A percentile compares a stretch with the other conserved stretches of the same genome.
Conservation (phyloP, 2,797 vertebrate species). For the Anabas testudineus region DNA sequence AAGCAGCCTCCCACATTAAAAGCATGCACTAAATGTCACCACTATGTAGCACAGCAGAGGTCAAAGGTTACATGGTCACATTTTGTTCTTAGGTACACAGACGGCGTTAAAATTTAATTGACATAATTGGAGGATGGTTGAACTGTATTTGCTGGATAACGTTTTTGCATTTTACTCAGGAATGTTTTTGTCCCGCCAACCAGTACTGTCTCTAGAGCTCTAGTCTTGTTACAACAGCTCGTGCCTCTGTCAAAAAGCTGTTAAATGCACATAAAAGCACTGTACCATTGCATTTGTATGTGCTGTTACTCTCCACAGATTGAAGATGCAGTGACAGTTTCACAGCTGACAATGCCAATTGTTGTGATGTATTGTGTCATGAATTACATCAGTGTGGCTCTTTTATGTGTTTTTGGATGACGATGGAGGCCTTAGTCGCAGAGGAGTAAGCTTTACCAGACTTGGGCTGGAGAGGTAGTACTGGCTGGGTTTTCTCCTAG, state of each 20-base stretch:
- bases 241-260: background rate
- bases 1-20: slow-evolving; percentile 36
- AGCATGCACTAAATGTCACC: slow-evolving; percentile 31
- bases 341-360: background rate
- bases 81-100: too few species aligned
- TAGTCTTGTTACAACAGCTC: background rate
- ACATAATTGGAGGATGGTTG: too few species aligned
- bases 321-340: background rate
- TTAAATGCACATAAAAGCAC: background rate
- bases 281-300: background rate
- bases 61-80: slow-evolving; percentile 23
- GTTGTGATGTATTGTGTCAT: slow-evolving; percentile 1
- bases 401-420: slow-evolving; percentile 7
- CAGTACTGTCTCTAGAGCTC: background rate
- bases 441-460: background rate
- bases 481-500: too few species aligned
- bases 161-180: too few species aligned
- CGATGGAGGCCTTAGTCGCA: background rate
- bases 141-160: background rate
- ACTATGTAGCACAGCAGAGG: slow-evolving; percentile 8
- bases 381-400: slow-evolving; percentile 9
- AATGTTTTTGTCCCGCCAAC: background rate
- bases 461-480: background rate
- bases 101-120: too few species aligned
- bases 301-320: background rate